Base-by-base conservation (phyloP, 2,888 invertebrate species). In the Lycia hirtaria region DNA sequence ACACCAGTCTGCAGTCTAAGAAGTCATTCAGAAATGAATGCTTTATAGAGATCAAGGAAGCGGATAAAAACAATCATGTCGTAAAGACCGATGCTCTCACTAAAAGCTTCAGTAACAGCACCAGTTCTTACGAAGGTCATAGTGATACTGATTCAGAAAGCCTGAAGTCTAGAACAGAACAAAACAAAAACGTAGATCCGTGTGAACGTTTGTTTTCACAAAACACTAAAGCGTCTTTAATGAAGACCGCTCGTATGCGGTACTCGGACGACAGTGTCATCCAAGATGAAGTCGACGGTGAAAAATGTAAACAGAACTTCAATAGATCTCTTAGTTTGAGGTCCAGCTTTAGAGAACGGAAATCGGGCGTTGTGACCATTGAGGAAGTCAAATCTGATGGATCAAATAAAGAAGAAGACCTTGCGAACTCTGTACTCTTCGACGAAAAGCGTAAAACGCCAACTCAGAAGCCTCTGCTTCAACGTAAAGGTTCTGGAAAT, bases 81-180 rank as follows among this genome's bases (percentile, higher is more conserved):
- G 64, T 69, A 12, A 88, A 76, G 71, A 84, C 80, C 56, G 80
- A 82, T 66, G 85, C 86, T 7, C 83, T 81, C 55, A 81, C 78
- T 0, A 94, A 93, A 69, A 87, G 92, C 65, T 93, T 93, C 68
- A 92, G 93, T 55, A 93, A 94, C 65, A 94, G 94, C 69, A 93
- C 93, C 6, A 94, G 94, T 67, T 94, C 94, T 4, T 94, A 94
- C 66, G 94, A 95, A 60, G 93, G 93, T 28, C 94, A 93, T 68
- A 94, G 94, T 69, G 94, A 94, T 69, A 94, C 94, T 37, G 94
- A 95, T 80, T 94, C 94, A 2, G 87, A 94, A 60, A 94, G 93
- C 62, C 82, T 78, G 26, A 91, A 84, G 71, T 81, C 79, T 32
- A 76, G 85, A 15, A 52, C 75, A 9, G 89, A 90, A 30, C 78